Evolutionary conservation across 2,797 vertebrate species (phyloP).

Genomic region (Gambelia wislizenii): DNA sequence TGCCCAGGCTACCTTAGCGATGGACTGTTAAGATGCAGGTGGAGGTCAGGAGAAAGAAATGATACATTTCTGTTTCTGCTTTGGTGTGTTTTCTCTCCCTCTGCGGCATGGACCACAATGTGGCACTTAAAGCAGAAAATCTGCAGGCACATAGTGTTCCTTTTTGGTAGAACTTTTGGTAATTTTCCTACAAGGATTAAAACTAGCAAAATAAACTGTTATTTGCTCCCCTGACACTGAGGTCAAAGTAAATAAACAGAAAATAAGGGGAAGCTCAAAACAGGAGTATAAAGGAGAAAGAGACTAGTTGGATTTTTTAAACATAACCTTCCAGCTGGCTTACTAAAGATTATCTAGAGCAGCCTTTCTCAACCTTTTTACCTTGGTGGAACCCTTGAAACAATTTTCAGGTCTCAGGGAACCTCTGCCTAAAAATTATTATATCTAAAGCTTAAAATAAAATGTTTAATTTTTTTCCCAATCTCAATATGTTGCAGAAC

Average conservation of each 20-base stretch:
- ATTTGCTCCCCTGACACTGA: slow-evolving; percentile 44
- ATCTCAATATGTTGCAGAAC: too few species aligned
- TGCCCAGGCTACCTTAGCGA: background rate
- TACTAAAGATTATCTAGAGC: background rate
- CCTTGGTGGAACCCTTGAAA: too few species aligned
- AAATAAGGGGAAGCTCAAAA: slow-evolving; percentile 42
- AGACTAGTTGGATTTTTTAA: slow-evolving; percentile 1
- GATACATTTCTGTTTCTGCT: background rate
- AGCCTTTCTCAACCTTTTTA: too few species aligned
- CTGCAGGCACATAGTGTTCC: slow-evolving; percentile 35
- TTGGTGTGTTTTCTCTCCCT: background rate
- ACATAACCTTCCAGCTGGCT: background rate
- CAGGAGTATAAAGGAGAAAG: slow-evolving; percentile 10
- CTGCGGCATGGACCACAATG: background rate
- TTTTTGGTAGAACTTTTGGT: slow-evolving; percentile 52
- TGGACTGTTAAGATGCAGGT: slow-evolving; percentile 5
- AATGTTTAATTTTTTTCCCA: too few species aligned
- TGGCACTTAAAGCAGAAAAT: slow-evolving; percentile 11
- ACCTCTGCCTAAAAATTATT: too few species aligned
- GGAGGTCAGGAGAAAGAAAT: slow-evolving; percentile 1
- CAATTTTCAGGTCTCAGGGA: too few species aligned
- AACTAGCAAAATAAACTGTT: slow-evolving; percentile 44
- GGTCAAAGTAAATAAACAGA: slow-evolving; percentile 53
- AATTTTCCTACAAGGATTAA: slow-evolving; percentile 66
- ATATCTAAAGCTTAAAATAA: too few species aligned